Conservation (phyloP, 2,797 vertebrate species). For the Gymnoscopelus braueri region DNA sequence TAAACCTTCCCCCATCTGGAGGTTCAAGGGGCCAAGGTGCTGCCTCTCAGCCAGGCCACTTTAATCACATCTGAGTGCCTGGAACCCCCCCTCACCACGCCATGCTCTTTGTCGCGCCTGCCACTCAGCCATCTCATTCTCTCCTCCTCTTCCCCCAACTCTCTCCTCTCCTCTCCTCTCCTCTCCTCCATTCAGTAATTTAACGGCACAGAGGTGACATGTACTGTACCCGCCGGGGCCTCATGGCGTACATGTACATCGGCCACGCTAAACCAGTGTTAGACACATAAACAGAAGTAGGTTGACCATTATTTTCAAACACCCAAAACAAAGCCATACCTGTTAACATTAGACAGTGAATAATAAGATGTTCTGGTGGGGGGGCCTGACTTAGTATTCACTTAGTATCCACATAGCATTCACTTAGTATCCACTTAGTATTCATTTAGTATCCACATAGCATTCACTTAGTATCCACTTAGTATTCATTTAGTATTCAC, state of each 20-base stretch:
- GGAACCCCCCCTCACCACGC: constrained; percentile 3
- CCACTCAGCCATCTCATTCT: not conserved
- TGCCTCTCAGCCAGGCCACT: constrained; percentile 65
- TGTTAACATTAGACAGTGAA: too few species aligned
- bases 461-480: too few species aligned
- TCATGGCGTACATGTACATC: constrained; percentile 36
- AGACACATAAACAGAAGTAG: too few species aligned
- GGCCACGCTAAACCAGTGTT: too few species aligned
- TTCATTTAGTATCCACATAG: too few species aligned
- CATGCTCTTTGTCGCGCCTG: constrained; percentile 21
- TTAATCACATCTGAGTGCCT: constrained; percentile 63
- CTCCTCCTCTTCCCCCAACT: constrained; percentile 9
- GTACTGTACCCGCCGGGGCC: constrained; percentile 10
- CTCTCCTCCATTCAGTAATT: constrained; percentile 44
- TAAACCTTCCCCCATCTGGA: constrained; percentile 52
- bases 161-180: constrained; percentile 22
- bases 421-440: too few species aligned
- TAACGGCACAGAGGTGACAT: constrained; percentile 52
- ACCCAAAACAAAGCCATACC: too few species aligned
- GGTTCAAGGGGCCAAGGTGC: constrained; percentile 35
- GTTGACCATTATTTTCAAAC: too few species aligned
- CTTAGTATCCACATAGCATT: too few species aligned
- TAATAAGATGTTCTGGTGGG: too few species aligned
- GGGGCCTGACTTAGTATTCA: too few species aligned
- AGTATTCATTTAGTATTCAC: too few species aligned